Conservation (phyloP, 2,113 vertebrate genomes). For the Ariopsis seemanni region DNA sequence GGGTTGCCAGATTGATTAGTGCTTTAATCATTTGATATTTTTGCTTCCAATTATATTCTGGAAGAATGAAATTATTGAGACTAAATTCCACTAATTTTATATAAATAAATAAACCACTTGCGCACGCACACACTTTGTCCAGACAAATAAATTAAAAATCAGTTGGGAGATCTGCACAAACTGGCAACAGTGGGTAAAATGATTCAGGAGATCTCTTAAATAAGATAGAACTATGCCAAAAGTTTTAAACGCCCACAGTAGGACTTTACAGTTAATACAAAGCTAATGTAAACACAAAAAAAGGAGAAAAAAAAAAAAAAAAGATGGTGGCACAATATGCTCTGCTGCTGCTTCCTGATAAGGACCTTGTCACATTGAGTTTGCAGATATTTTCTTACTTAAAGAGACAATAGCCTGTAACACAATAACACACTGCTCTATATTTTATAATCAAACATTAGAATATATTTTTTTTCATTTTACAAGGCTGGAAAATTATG, state of each 20-base stretch:
- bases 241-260: neutral
- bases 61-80: neutral
- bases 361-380: neutral
- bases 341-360: neutral
- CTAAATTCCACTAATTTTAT: neutral
- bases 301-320: neutral
- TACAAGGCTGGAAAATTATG: neutral
- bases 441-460: neutral
- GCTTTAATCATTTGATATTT: neutral
- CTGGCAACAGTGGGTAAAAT: neutral
- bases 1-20: neutral
- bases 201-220: no score
- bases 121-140: neutral
- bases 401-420: neutral
- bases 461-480: neutral
- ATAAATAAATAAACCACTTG: no score
- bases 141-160: neutral
- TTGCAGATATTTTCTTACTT: neutral
- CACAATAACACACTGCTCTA: neutral
- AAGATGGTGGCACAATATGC: neutral
- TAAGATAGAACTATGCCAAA: neutral
- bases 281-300: conserved; percentile 5
- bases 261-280: neutral
- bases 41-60: neutral
- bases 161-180: neutral